A percentile compares a stretch with the other conserved stretches of the same genome.
phyloP scores from a whole-genome alignment of 37 sponge, comb jelly and placozoan species.

The Cliona cf. orientalis region DNA sequence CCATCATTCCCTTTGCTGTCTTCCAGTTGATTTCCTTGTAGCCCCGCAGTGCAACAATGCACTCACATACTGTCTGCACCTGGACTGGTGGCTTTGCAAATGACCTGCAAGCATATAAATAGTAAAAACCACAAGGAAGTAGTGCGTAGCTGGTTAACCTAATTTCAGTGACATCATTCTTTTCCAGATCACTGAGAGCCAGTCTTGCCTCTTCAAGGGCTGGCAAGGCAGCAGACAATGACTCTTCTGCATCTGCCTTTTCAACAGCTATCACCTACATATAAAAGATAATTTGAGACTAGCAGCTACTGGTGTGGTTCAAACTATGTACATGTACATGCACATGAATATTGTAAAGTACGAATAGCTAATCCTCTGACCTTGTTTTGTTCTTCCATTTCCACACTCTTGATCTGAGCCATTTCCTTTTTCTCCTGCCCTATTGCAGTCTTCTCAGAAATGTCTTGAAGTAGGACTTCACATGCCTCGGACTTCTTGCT shows the following conservation, averaged over 20 bases:
- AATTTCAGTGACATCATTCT: conserved; percentile 96
- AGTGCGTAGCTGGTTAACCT: conserved; percentile 28
- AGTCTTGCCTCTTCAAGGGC: conserved; percentile 96
- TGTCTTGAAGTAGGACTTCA: conserved; percentile 90
- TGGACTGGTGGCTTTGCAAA: conserved; percentile 96
- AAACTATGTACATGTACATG: background rate
- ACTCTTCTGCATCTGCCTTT: conserved; percentile 92
- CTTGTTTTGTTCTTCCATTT: conserved; percentile 98
- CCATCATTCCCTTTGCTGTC: conserved; percentile 98
- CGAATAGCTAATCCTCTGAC: background rate
- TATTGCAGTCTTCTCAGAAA: conserved; percentile 76
- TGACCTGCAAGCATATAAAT: conserved; percentile 54
- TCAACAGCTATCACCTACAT: conserved; percentile 77
- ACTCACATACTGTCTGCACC: conserved; percentile 98
- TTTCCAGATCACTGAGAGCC: conserved; percentile 95
- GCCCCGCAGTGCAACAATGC: conserved; percentile 87
- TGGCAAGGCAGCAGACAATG: conserved; percentile 93
- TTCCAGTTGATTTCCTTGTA: conserved; percentile 94
- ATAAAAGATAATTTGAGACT: too few species aligned
- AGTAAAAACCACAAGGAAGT: background rate
- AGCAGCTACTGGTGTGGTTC: background rate
- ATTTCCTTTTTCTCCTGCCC: conserved; percentile 92
- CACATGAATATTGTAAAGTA: background rate
- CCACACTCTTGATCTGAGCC: conserved; percentile 93
- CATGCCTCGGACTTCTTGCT: conserved; percentile 89